These are phyloP conservation scores for Carassius carassius DNA, from an alignment of 2,113 vertebrate genomes.

Conservation along the genomic window DNA sequence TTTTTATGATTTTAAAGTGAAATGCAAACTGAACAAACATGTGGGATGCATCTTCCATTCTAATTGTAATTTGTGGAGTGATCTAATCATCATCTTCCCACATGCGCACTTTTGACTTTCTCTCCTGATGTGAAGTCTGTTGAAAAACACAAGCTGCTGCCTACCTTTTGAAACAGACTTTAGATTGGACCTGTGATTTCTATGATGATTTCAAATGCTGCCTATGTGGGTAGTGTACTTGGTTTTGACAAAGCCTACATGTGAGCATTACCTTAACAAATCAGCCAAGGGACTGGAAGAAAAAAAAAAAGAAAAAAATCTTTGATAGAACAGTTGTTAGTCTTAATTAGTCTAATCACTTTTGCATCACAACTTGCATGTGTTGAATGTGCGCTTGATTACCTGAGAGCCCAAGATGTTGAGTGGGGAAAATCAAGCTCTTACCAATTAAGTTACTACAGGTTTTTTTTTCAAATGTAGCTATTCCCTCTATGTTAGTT, in stretches of 20 bases:
- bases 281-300: neutral
- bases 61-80: neutral
- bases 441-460: constrained; percentile 14
- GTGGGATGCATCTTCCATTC: neutral
- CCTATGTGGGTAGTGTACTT: neutral
- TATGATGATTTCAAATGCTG: neutral
- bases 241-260: neutral
- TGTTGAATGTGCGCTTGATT: constrained; percentile 23
- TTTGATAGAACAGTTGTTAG: constrained; percentile 8
- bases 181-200: neutral
- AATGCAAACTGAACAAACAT: neutral
- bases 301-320: neutral
- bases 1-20: neutral
- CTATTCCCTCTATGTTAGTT: neutral
- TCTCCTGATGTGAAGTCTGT: neutral
- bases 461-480: constrained; percentile 7
- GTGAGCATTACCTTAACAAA: neutral
- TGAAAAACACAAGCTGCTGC: neutral
- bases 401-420: neutral
- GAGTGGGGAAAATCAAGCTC: constrained; percentile 15
- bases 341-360: constrained; percentile 33
- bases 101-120: neutral
- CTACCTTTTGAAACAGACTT: neutral
- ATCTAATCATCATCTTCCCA: constrained; percentile 2
- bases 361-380: neutral